Conservation (phyloP, 1,140 invertebrate species). For the Metaphire vulgaris region DNA sequence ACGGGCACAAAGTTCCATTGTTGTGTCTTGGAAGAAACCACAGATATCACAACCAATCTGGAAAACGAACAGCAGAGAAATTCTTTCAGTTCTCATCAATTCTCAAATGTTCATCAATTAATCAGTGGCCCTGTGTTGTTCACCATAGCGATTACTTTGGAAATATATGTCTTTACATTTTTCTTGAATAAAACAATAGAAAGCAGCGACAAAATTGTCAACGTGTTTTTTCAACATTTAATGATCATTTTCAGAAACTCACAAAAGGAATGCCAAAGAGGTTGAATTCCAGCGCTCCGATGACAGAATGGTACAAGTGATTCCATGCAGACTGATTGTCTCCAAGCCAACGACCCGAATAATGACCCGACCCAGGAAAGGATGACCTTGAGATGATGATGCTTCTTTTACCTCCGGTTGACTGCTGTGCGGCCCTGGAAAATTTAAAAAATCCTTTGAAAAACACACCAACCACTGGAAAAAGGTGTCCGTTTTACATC, state of each 20-base stretch:
- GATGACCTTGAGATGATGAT: slow-evolving; percentile 76
- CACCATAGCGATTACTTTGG: no score
- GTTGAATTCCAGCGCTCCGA: slow-evolving; percentile 61
- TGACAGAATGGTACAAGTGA: slow-evolving; percentile 20
- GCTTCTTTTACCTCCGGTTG: slow-evolving; percentile 55
- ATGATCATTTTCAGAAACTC: no score
- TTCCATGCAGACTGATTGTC: slow-evolving; percentile 42
- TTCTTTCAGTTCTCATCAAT: no score
- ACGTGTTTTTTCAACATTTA: no score
- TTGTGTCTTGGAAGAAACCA: slow-evolving; percentile 37
- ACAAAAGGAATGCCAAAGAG: slow-evolving; percentile 65
- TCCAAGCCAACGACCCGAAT: slow-evolving; percentile 81
- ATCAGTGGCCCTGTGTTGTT: no score
- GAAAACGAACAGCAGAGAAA: slow-evolving; percentile 7
- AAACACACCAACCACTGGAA: no score
- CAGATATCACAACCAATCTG: slow-evolving; percentile 45
- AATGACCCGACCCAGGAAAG: slow-evolving; percentile 70
- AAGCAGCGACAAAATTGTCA: no score
- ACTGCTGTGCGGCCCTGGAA: slow-evolving; percentile 40
- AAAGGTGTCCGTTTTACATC: no score
- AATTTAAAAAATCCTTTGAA: slow-evolving; percentile 1
- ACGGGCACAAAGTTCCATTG: slow-evolving; percentile 38
- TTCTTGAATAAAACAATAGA: no score
- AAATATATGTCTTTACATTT: no score
- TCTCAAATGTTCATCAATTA: no score